A percentile compares a stretch with the other conserved stretches of the same genome.
Evolutionary conservation across 2,113 vertebrate species (phyloP).

Genomic region (Urocolius indicus): DNA sequence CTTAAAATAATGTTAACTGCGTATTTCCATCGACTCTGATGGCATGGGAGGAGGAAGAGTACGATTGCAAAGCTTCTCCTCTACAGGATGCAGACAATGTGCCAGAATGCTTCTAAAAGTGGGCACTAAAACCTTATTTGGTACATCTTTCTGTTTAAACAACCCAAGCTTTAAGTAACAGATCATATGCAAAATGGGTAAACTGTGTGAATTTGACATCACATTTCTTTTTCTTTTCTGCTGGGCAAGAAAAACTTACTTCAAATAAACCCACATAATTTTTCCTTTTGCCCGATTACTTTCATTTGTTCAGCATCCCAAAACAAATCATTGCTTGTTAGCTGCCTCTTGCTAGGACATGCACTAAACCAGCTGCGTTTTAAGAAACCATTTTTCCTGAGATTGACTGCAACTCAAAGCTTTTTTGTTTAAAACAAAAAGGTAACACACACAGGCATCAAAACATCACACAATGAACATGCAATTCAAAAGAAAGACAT

Average conservation of each 20-base stretch:
- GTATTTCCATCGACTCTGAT: not conserved
- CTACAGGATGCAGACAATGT: not conserved
- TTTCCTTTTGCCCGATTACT: not conserved
- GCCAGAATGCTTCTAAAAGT: not conserved
- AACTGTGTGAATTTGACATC: not conserved
- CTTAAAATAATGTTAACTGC: not conserved
- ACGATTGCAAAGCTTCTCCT: not conserved
- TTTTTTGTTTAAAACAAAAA: not conserved
- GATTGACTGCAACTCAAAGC: not conserved
- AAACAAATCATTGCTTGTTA: not conserved
- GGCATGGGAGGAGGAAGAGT: not conserved
- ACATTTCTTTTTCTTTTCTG: not conserved
- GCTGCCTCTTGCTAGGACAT: not conserved
- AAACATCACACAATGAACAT: not conserved
- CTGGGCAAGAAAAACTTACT: not conserved
- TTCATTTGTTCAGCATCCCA: not conserved
- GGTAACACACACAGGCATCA: not conserved
- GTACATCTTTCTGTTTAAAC: not conserved
- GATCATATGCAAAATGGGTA: not conserved
- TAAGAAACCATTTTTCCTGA: not conserved
- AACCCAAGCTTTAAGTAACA: not conserved
- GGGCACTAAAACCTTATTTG: not conserved
- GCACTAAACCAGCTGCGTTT: not conserved
- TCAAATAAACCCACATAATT: not conserved
- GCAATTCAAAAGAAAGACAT: slow-evolving; percentile 48